Base-by-base conservation (phyloP, 2,888 invertebrate genomes). In the Mythimna vitellina region DNA sequence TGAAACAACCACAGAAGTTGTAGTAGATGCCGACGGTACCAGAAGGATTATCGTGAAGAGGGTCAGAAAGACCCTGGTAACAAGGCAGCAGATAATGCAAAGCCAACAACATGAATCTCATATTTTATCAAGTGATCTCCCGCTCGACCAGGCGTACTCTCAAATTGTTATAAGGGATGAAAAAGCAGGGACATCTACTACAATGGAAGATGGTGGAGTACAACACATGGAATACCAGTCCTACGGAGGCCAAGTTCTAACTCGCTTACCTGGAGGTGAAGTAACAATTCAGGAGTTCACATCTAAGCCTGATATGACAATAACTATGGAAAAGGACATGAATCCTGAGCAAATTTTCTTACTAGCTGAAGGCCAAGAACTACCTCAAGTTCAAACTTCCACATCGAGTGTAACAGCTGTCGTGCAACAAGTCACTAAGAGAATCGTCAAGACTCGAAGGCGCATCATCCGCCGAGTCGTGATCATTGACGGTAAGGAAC, bases 401-500 rank as follows among this genome's bases (percentile, higher is more conserved):
- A 97, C 97, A 12, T 97, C 98, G 0, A 97, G 97, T 84, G 97
- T 98, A 0, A 97, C 97, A 56, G 98, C 98, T 32, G 97, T 98
- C 9, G 98, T 98, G 0, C 98, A 98, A 89, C 98, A 98, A 94
- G 98, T 98, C 0, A 98, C 98, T 0, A 97, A 98, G 80, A 97
- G 97, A 88, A 97, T 98, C n/a, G 97, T 98, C 7, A 97, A 97
- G 75, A 98, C 97, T 85, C 97, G 97, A 22, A 96, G 98, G 62
- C 97, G 97, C 79, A 98, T 98, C 25, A 98, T 98, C 66, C 97
- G 98, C 68, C 97, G 97, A 81, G 97, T 98, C 4, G 97, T 98
- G 0, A 97, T 98, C 8, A 97, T 98, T 73, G 97, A 98, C 90
- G 98, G 98, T 0, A 98, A 98, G 92, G 98, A 98, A 93, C 97